phyloP scores from a whole-genome alignment of 2,888 invertebrate species.

The Chloroclystis v-ata region DNA sequence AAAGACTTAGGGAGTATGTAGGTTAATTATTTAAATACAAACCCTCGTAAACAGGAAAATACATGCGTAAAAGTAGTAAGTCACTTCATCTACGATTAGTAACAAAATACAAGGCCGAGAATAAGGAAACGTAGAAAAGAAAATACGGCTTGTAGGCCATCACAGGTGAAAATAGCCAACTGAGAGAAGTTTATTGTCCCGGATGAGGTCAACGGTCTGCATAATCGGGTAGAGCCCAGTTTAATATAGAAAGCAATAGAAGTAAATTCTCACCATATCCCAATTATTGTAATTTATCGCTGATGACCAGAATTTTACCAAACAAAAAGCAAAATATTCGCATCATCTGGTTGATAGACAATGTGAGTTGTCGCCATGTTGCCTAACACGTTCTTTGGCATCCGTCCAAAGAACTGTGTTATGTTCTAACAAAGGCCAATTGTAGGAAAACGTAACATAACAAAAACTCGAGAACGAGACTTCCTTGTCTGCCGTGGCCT shows the following conservation, averaged over 20 bases:
- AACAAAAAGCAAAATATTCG: not conserved
- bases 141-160: slow-evolving; percentile 16
- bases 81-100: slow-evolving; percentile 2
- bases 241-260: not conserved
- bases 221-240: slow-evolving; percentile 16
- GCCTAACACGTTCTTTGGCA: slow-evolving; percentile 44
- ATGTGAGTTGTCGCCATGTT: slow-evolving; percentile 13
- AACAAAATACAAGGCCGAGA: slow-evolving; percentile 12
- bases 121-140: slow-evolving; percentile 21
- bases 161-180: slow-evolving; percentile 27
- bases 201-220: slow-evolving; percentile 25
- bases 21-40: not conserved
- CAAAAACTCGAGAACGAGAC: slow-evolving; percentile 41
- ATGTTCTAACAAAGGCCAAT: slow-evolving; percentile 42
- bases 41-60: slow-evolving; percentile 9
- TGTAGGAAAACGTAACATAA: slow-evolving; percentile 45
- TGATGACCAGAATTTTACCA: too few relatives aligned
- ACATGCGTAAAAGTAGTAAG: not conserved
- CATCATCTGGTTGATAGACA: not conserved
- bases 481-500: slow-evolving; percentile 51
- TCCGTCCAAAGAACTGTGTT: slow-evolving; percentile 44
- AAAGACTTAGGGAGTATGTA: too few relatives aligned
- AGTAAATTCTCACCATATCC: too few relatives aligned
- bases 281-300: too few relatives aligned
- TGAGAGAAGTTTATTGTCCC: slow-evolving; percentile 26